phyloP scores from a whole-genome alignment of 2,797 vertebrate genomes.

The Intellagama lesueurii region DNA sequence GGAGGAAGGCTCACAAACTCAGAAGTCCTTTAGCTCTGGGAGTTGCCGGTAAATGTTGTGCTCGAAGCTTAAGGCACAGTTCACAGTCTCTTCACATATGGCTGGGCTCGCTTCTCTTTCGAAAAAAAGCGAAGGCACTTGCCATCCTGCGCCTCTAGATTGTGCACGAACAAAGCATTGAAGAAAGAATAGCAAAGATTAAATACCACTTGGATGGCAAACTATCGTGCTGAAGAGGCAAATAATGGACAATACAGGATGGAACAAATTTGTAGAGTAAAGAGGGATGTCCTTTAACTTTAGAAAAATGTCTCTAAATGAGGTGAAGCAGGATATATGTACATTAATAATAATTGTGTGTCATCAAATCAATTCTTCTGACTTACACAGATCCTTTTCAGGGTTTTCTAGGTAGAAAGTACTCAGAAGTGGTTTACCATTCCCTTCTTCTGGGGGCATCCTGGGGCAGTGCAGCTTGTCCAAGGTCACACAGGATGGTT shows the following conservation, averaged over 20 bases:
- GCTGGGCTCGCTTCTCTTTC: neutral
- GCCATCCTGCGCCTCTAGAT: neutral
- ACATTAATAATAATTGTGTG: too few relatives aligned
- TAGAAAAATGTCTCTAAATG: too few relatives aligned
- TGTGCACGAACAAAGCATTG: neutral
- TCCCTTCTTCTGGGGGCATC: too few relatives aligned
- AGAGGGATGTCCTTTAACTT: too few relatives aligned
- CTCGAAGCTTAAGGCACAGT: conserved; percentile 10
- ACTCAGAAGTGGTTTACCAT: too few relatives aligned
- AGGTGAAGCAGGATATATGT: too few relatives aligned
- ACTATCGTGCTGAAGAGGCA: neutral
- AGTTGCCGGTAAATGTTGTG: neutral
- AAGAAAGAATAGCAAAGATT: neutral
- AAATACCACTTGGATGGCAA: conserved; percentile 14
- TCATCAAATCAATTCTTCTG: too few relatives aligned
- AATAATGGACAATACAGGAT: neutral
- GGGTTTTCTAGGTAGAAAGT: too few relatives aligned
- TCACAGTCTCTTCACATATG: neutral
- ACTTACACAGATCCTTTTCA: too few relatives aligned
- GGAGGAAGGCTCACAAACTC: neutral
- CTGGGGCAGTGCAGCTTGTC: too few relatives aligned
- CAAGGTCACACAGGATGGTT: too few relatives aligned
- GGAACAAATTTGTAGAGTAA: neutral
- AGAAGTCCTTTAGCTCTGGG: conserved; percentile 28
- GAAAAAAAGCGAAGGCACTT: neutral